A percentile compares a stretch with the other conserved stretches of the same genome.
Evolutionary conservation across 1,140 invertebrate genomes (phyloP).

Genomic region (Berghia stephanieae): DNA sequence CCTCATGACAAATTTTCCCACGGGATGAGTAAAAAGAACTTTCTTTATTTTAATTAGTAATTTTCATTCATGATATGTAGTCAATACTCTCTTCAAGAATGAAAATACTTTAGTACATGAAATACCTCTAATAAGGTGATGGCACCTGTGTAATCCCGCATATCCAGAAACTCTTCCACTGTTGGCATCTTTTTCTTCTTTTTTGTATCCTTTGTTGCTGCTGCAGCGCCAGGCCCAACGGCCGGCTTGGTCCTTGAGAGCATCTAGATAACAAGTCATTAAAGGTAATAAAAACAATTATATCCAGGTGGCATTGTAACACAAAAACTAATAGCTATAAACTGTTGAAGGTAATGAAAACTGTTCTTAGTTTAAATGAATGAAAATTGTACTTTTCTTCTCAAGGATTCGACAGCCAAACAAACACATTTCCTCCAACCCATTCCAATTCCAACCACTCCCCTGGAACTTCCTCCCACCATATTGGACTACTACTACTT

Average conservation of each 20-base stretch:
- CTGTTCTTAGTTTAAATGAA: background rate
- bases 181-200: slow-evolving; percentile 74
- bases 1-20: too few relatives aligned
- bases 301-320: background rate
- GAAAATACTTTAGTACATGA: background rate
- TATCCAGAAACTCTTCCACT: slow-evolving; percentile 89
- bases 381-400: background rate
- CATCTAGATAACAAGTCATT: slow-evolving; percentile 52
- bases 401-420: too few relatives aligned
- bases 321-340: background rate
- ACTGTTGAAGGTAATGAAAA: background rate
- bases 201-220: slow-evolving; percentile 60
- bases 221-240: slow-evolving; percentile 57
- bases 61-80: slow-evolving; percentile 18
- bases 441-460: background rate
- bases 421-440: background rate
- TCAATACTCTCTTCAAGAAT: background rate
- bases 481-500: too few relatives aligned
- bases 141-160: slow-evolving; percentile 92
- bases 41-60: too few relatives aligned
- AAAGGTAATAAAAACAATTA: background rate
- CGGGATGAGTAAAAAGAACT: too few relatives aligned
- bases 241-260: slow-evolving; percentile 66
- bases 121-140: slow-evolving; percentile 89
- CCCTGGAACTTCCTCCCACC: too few relatives aligned